Conservation (phyloP, 2,113 vertebrate genomes). For the Paracanthobrama guichenoti region DNA sequence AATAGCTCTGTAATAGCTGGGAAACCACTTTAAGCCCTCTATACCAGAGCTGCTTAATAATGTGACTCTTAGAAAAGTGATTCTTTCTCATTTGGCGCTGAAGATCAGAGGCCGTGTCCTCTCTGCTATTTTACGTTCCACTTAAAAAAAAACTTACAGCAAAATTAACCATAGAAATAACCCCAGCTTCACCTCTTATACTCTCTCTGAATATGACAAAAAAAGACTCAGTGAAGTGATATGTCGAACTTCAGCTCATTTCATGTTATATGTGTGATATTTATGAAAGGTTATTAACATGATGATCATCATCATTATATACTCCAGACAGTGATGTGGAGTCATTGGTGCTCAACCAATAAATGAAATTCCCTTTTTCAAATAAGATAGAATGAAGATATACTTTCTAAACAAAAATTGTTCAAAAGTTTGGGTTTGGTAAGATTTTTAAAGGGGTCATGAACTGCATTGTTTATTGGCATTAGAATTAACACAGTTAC, state of each 20-base stretch:
- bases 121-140: slow-evolving; percentile 48
- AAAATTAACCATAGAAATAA: slow-evolving; percentile 68
- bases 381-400: slow-evolving; percentile 10
- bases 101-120: slow-evolving; percentile 34
- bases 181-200: slow-evolving; percentile 57
- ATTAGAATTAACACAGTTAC: too few species aligned
- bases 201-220: slow-evolving; percentile 43
- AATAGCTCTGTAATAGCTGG: slow-evolving; percentile 75
- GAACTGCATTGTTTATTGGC: too few species aligned
- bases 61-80: slow-evolving; percentile 73
- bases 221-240: slow-evolving; percentile 58
- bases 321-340: slow-evolving; percentile 2
- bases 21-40: slow-evolving; percentile 70
- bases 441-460: too few species aligned
- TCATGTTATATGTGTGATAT: slow-evolving; percentile 39
- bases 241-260: slow-evolving; percentile 36
- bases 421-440: too few species aligned
- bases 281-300: slow-evolving; percentile 33
- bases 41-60: slow-evolving; percentile 74
- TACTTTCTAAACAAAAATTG: neutral
- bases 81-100: slow-evolving; percentile 74
- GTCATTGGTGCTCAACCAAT: neutral
- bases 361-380: neutral
- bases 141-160: slow-evolving; percentile 64
- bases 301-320: slow-evolving; percentile 24